These are phyloP conservation scores for Dromiciops gliroides DNA, from an alignment of 2,113 vertebrate species.

Conservation along the genomic window DNA sequence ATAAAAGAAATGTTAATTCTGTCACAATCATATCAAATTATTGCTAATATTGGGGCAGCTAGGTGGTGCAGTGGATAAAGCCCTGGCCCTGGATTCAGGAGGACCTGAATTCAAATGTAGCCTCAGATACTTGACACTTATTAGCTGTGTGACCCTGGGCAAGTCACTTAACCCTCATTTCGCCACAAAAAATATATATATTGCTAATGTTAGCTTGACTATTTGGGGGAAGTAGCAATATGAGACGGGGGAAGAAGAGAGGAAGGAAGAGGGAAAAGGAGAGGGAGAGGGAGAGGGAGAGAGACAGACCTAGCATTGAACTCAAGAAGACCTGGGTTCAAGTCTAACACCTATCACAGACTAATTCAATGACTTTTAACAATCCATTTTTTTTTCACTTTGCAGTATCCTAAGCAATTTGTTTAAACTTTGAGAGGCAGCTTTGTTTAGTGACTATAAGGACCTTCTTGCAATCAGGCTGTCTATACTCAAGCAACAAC, in stretches of 20 bases:
- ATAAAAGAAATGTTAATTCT: slow-evolving; percentile 66
- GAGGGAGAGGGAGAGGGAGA: neutral
- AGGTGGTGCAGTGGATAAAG: too few relatives aligned
- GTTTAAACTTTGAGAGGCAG: neutral
- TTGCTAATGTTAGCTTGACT: too few relatives aligned
- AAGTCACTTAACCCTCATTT: too few relatives aligned
- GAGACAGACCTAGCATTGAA: neutral
- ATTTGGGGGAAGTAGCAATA: slow-evolving; percentile 1
- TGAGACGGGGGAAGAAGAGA: too few relatives aligned
- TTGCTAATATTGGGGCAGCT: slow-evolving; percentile 30
- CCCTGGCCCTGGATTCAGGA: too few relatives aligned
- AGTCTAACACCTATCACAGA: neutral
- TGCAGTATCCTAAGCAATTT: neutral
- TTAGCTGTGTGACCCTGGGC: too few relatives aligned
- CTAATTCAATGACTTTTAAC: neutral
- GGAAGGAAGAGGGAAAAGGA: too few relatives aligned
- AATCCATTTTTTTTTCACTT: neutral
- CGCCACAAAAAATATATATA: too few relatives aligned
- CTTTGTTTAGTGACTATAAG: neutral
- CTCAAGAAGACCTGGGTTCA: neutral
- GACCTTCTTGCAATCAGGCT: neutral
- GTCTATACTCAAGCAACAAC: neutral
- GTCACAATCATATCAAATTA: slow-evolving; percentile 8
- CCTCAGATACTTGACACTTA: too few relatives aligned
- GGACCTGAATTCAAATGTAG: too few relatives aligned